Percentiles rank a stretch among this genome's conserved stretches.
Evolutionary conservation across 64 coral and sea anemone species (phyloP).

Genomic region (Montipora foliosa): DNA sequence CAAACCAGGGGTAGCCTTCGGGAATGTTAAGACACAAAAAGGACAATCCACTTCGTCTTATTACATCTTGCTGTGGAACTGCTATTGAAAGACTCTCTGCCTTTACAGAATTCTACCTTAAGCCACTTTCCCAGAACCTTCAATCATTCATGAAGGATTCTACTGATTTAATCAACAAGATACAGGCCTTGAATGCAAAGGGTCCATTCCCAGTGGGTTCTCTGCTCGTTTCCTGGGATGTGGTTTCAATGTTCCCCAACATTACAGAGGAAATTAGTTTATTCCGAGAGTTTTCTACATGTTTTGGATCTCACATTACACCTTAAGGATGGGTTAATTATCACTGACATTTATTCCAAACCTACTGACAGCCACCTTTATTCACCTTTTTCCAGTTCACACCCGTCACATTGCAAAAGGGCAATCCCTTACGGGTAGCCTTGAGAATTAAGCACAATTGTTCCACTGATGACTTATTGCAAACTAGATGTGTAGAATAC

Average conservation of each 20-base stretch:
- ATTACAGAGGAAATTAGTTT: neutral
- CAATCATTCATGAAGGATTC: conserved; percentile 39
- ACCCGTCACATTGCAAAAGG: too few species aligned
- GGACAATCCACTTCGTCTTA: conserved; percentile 34
- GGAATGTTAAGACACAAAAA: conserved; percentile 55
- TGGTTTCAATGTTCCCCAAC: conserved; percentile 32
- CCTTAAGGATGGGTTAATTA: too few species aligned
- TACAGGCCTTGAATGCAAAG: neutral
- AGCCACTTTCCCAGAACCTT: neutral
- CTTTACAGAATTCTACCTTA: conserved; percentile 43
- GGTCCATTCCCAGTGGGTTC: conserved; percentile 2
- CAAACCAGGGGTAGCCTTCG: conserved; percentile 27
- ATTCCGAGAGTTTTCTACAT: too few species aligned
- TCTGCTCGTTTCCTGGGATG: conserved; percentile 33
- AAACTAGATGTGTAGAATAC: too few species aligned
- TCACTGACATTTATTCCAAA: too few species aligned
- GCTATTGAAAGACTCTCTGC: conserved; percentile 36
- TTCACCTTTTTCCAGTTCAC: too few species aligned
- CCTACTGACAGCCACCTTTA: too few species aligned
- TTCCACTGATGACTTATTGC: too few species aligned
- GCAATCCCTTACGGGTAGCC: too few species aligned
- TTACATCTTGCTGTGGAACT: conserved; percentile 42
- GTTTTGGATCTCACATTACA: too few species aligned
- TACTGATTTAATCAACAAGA: conserved; percentile 23
- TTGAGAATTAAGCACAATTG: too few species aligned